Evolutionary conservation across 2,888 invertebrate species (phyloP), one percentile per base, ranked within the genome.

Genomic region (Caenorhabditis sp.): DNA sequence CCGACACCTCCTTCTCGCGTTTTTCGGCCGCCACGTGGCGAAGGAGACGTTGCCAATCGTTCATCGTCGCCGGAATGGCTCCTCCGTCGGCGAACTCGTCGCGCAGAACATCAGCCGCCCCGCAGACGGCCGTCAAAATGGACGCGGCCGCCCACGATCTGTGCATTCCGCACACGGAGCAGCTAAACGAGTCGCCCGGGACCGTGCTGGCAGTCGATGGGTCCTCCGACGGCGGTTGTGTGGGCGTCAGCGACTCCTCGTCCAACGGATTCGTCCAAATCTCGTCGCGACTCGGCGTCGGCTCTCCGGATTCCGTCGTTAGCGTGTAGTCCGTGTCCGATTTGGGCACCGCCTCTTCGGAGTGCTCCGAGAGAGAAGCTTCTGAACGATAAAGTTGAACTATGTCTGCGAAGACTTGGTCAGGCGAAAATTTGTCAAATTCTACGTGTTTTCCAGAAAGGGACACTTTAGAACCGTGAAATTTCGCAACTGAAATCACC

Each of bases 101-200:
- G 24, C 45, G 52, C 15, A 66, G 15, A 2, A 79, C 59, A 2
- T 68, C 62, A 0, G 55, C 75, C 20, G 53, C 41, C 5, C 55
- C 37, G 50, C 75, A 79, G 22, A 81, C 77, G 3, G 75, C 30
- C 32, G 53, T 63, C 30, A 81, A 65, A 27, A 81, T 61, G 2
- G 81, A 43, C 2, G 79, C 32, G 15, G 71, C 74, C 11, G 79
- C 52, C 81, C 81, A 81, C 15, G 59, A 75, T 26, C 74, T 35
- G 27, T 80, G 80, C 66, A 80, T 75, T 58, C 75, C 66, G 35
- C 80, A 80, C 35, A 43, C 22, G 26, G 68, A 15, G 24, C 68
- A 68, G 8, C 41, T 50, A 32, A 59, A 52, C 20, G 50, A 48
- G 2, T 41, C n/a, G 7, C 56, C 20, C 17, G 58, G 35, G 20